Evolutionary conservation across 2,888 invertebrate species (phyloP), one percentile per base, ranked within the genome.

Genomic region (Philaethria dido): DNA sequence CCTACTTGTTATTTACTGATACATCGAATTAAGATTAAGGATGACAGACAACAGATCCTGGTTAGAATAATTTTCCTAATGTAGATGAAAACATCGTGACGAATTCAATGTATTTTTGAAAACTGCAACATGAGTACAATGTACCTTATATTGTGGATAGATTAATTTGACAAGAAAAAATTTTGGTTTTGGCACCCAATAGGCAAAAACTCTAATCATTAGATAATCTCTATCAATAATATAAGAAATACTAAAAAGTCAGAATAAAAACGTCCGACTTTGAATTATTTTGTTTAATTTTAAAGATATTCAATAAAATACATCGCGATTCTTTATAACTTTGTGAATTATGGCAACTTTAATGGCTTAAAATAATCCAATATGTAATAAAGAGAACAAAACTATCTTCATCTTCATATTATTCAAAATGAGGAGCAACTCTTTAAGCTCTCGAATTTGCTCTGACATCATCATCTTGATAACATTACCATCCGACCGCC

Each of bases 391-490:
- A 44, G 29, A 33, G 42, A 44, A 47, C 60, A 61, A 18, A 45
- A 29, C 13, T 44, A 29, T 44, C 25, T 57, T 16, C 9, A 42
- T 42, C 57, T 57, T 42, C 57, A 22, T 25, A 50, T 16, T 60
- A 60, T 60, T 29, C 25, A 18, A 60, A 60, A 47, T 33, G 33
- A 47, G 45, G 13, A 45, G 60, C 11, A 33, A 18, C 44, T 44
- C 60, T 47, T 60, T 29, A 60, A 29, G 47, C 60, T 47, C 44
- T 29, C 29, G 29, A 29, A 45, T 33, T 45, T 14, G 33, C 18
- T 45, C 60, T 60, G 60, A 25, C 60, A 44, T 60, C 60, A 44
- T 45, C 60, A 60, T 60, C 29, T 60, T 60, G 60, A 60, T 60
- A 22, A 45, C 11, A 60, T 45, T 45, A 8, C 18, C 60, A 60